phyloP scores from a whole-genome alignment of 1,140 invertebrate genomes.

The Caenorhabditis inopinata region DNA sequence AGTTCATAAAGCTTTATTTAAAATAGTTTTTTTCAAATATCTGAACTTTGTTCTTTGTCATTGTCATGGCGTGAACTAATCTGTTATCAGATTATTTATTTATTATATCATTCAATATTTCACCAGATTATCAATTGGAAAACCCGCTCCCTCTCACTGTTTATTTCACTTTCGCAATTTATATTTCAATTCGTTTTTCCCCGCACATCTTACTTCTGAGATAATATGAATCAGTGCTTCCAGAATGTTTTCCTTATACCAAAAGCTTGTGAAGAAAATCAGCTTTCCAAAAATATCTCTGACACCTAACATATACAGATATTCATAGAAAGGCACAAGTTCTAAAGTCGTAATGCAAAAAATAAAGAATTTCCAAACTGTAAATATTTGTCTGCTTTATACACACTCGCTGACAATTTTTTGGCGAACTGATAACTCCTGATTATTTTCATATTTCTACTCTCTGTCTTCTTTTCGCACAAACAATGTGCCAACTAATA shows the following conservation, averaged over 20 bases:
- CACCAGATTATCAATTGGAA: neutral
- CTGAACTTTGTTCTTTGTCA: constrained; percentile 5
- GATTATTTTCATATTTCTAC: neutral
- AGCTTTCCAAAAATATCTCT: neutral
- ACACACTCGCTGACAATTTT: neutral
- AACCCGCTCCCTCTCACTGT: neutral
- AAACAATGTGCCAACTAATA: neutral
- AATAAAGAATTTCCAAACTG: constrained; percentile 18
- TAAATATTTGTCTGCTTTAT: constrained; percentile 8
- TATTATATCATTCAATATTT: neutral
- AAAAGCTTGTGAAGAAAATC: too few species aligned
- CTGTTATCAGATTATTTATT: neutral
- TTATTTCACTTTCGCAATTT: neutral
- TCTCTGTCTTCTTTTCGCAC: neutral
- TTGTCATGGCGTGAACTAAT: neutral
- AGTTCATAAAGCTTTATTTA: neutral
- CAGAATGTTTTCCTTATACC: too few species aligned
- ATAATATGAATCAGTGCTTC: too few species aligned
- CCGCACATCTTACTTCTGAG: too few species aligned
- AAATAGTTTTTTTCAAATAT: neutral
- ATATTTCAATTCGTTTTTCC: too few species aligned
- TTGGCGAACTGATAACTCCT: neutral
- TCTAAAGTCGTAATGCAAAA: constrained; percentile 4
- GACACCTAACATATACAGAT: neutral
- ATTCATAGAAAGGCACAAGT: neutral